Evolutionary conservation across 2,888 invertebrate species (phyloP), one percentile per base, ranked within the genome.

Genomic region (Labia minor): DNA sequence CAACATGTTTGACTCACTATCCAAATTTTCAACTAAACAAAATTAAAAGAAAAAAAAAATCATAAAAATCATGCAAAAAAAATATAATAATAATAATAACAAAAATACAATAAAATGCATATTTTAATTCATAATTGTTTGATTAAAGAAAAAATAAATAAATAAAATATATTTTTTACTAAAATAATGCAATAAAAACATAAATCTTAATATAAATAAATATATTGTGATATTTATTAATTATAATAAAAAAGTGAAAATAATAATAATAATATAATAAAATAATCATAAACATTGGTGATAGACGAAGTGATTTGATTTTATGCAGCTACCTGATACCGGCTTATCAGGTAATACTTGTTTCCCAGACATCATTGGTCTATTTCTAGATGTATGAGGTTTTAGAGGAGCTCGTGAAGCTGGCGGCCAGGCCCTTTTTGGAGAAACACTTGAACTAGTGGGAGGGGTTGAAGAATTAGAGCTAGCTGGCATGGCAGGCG

Each of bases 401-500:
- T 21, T 64, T 14, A 62, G 49, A 14, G 67, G 68, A n/a, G 67
- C 70, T 18, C 70, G 62, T 16, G 68, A 68, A 49, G 70, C 76
- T 1, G 77, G 76, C 67, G 77, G 78, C 77, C 78, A 80, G 72
- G 83, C 75, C 66, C 85, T 77, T 76, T 85, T 85, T 0, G 85
- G 85, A 0, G 85, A 85, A 69, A 84, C 84, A 72, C 85, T 85
- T 0, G 85, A 85, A 66, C 73, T 74, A 8, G 73, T 73, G 21
- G 83, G 82, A 0, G 85, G 84, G 0, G 85, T 85, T 0, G 85
- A 85, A 0, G 85, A 84, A 72, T 77, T 77, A 69, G 74, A 73
- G 62, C 64, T 69, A 21, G 63, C 69, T 67, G 71, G 49, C 61
- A 67, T 66, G 14, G 49, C 14, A n/a, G 49, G 49, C 14, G 16